A percentile compares a stretch with the other conserved stretches of the same genome.
phyloP scores from a whole-genome alignment of 2,113 vertebrate genomes.

The Synchiropus splendidus region DNA sequence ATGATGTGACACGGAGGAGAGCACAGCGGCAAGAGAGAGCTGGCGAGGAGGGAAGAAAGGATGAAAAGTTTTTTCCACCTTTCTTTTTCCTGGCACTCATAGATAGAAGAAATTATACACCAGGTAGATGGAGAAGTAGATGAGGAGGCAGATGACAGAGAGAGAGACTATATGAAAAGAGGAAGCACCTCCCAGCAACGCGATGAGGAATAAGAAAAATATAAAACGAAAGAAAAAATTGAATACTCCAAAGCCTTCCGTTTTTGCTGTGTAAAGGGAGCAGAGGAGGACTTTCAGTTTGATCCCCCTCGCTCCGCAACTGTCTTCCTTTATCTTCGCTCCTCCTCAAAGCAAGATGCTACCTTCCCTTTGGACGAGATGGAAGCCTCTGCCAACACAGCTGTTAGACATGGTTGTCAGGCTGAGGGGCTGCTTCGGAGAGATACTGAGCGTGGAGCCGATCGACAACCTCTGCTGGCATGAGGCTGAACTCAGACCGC shows the following conservation, averaged over 20 bases:
- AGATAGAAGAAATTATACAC: conserved; percentile 69
- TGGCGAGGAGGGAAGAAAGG: conserved; percentile 25
- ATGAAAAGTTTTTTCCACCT: conserved; percentile 45
- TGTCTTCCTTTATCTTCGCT: conserved; percentile 51
- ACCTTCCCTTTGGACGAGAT: conserved; percentile 49
- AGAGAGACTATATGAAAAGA: conserved; percentile 73
- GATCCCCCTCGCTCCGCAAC: conserved; percentile 49
- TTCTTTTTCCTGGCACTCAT: conserved; percentile 57
- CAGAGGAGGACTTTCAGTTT: conserved; percentile 41
- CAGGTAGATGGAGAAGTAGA: conserved; percentile 73
- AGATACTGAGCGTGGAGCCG: conserved; percentile 38
- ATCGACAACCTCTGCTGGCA: conserved; percentile 46
- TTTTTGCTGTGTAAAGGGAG: conserved; percentile 62
- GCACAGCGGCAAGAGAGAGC: too few species aligned
- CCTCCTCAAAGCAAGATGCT: conserved; percentile 44
- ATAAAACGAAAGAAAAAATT: conserved; percentile 76
- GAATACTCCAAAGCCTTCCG: conserved; percentile 77
- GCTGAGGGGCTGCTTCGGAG: conserved; percentile 33
- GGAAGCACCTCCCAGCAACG: conserved; percentile 71
- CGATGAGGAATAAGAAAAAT: conserved; percentile 76
- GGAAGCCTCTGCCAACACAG: conserved; percentile 46
- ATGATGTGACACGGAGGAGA: conserved; percentile 29
- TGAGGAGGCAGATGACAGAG: conserved; percentile 70
- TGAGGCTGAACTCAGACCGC: conserved; percentile 44
- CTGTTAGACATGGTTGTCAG: conserved; percentile 44